A percentile compares a stretch with the other conserved stretches of the same genome.
These are phyloP conservation scores for Podarcis raffonei DNA, from an alignment of 2,113 vertebrate genomes.

Conservation along the genomic window DNA sequence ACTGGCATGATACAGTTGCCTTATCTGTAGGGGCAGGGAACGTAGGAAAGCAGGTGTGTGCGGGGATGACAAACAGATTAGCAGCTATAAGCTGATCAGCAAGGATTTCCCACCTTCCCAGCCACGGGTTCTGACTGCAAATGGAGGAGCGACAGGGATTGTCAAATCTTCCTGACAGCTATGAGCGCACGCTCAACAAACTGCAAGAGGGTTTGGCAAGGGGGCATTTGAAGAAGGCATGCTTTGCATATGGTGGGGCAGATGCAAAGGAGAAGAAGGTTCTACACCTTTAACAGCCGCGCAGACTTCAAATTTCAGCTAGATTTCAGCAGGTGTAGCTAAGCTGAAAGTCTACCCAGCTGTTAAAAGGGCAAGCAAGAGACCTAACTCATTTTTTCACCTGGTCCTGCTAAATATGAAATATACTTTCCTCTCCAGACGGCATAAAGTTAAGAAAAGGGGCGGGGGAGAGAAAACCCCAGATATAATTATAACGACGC, in stretches of 20 bases:
- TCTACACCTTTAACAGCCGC: neutral
- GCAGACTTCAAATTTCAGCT: neutral
- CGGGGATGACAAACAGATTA: neutral
- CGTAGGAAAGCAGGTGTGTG: neutral
- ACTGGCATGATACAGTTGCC: neutral
- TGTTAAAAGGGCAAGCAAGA: no score
- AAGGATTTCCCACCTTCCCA: neutral
- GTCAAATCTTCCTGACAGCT: neutral
- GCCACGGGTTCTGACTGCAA: neutral
- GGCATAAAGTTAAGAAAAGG: neutral
- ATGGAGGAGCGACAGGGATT: neutral
- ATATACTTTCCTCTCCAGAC: neutral
- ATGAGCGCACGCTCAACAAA: neutral
- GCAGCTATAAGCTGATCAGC: neutral
- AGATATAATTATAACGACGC: neutral
- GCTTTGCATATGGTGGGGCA: neutral
- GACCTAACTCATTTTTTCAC: no score
- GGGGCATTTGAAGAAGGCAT: neutral
- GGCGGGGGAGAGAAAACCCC: neutral
- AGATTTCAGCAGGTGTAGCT: neutral
- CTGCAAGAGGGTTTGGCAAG: neutral
- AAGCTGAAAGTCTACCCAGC: no score
- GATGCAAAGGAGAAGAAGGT: neutral
- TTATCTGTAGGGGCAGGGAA: neutral
- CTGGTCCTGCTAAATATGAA: no score